Conservation (phyloP, 2,888 invertebrate genomes). For the Philereme vetulata region DNA sequence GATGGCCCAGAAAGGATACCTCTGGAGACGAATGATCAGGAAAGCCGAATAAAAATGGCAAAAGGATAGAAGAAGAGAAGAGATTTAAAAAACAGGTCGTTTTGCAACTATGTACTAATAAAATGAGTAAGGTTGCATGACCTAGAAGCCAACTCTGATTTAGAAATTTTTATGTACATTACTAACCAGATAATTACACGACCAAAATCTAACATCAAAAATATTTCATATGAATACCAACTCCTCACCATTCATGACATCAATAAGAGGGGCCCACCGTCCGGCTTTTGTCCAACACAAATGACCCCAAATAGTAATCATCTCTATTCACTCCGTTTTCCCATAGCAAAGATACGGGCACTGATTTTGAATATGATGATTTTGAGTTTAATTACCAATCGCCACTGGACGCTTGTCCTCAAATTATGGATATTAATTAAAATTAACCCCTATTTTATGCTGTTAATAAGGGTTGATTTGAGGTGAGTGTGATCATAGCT, state of each 20-base stretch:
- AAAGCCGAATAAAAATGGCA: too few species aligned
- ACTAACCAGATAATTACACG: too few species aligned
- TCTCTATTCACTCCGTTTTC: constrained; percentile 77
- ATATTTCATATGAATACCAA: constrained; percentile 20
- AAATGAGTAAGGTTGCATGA: too few species aligned
- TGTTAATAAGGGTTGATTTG: constrained; percentile 41
- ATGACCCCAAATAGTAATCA: constrained; percentile 80
- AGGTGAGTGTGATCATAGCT: constrained; percentile 44
- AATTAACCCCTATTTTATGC: constrained; percentile 6
- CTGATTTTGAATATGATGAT: constrained; percentile 69
- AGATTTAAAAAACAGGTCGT: too few species aligned
- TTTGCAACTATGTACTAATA: too few species aligned
- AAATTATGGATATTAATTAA: constrained; percentile 21
- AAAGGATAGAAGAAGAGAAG: too few species aligned
- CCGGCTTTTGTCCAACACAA: constrained; percentile 73
- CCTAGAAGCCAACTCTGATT: too few species aligned
- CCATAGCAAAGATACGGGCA: constrained; percentile 80
- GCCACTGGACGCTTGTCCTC: constrained; percentile 49
- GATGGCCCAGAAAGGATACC: too few species aligned
- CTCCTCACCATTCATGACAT: constrained; percentile 50
- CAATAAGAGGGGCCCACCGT: constrained; percentile 59
- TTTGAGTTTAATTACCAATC: constrained; percentile 74
- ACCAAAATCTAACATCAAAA: too few species aligned
- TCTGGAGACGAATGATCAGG: too few species aligned
- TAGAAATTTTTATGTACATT: too few species aligned